phyloP scores from a whole-genome alignment of 2,797 vertebrate genomes.

The Heteromormyrus szaboi region DNA sequence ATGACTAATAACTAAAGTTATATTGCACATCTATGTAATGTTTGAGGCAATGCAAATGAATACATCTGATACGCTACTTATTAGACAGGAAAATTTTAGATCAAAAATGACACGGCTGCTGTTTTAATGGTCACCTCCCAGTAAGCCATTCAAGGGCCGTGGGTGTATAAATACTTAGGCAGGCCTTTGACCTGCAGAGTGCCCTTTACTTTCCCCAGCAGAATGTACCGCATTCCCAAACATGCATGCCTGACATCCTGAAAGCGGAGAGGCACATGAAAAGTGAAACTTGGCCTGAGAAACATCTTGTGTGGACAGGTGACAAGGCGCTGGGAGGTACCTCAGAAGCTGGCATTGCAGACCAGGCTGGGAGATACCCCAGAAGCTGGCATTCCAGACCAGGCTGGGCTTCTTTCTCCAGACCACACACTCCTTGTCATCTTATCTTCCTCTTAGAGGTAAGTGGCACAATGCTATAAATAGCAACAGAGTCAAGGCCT shows the following conservation, averaged over 20 bases:
- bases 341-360: no score
- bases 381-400: constrained; percentile 35
- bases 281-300: constrained; percentile 62
- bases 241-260: constrained; percentile 49
- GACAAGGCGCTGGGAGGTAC: constrained; percentile 27
- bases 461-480: constrained; percentile 56
- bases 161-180: constrained; percentile 42
- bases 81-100: constrained; percentile 30
- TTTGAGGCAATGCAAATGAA: neutral
- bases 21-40: neutral
- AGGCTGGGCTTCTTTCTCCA: constrained; percentile 37
- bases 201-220: constrained; percentile 55
- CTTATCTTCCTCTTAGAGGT: constrained; percentile 44
- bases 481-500: constrained; percentile 36
- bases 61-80: neutral
- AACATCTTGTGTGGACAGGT: constrained; percentile 60
- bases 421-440: constrained; percentile 28
- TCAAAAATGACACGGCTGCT: constrained; percentile 46
- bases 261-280: constrained; percentile 67
- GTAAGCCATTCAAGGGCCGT: constrained; percentile 47
- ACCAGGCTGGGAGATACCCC: constrained; percentile 28
- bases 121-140: constrained; percentile 41
- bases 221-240: constrained; percentile 64
- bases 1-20: neutral
- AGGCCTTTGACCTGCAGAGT: constrained; percentile 48